phyloP scores from a whole-genome alignment of 2,113 vertebrate genomes.

The Procapra przewalskii region DNA sequence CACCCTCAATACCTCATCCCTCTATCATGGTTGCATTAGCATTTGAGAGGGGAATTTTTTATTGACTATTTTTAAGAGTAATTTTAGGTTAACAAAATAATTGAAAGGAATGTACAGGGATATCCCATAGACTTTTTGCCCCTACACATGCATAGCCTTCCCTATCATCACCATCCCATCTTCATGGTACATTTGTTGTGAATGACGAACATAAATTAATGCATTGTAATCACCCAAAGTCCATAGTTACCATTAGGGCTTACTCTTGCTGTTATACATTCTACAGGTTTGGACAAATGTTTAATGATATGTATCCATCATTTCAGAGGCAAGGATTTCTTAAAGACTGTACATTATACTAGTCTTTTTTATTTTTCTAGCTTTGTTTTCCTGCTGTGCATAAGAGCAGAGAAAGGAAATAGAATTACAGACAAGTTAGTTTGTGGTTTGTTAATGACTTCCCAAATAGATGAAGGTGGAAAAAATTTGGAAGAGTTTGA shows the following conservation, averaged over 20 bases:
- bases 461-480: neutral
- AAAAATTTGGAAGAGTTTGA: neutral
- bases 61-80: neutral
- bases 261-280: neutral
- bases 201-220: neutral
- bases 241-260: neutral
- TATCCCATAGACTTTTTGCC: neutral
- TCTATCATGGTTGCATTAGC: neutral
- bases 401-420: neutral
- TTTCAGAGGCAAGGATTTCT: neutral
- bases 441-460: neutral
- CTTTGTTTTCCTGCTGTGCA: neutral
- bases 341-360: neutral
- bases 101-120: neutral
- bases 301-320: neutral
- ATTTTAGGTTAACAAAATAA: neutral
- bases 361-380: neutral
- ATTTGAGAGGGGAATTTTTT: neutral
- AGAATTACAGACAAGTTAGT: neutral
- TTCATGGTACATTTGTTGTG: neutral
- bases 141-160: neutral
- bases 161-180: neutral
- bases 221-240: neutral
- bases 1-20: accelerated
- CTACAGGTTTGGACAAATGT: neutral